Base-by-base conservation (phyloP, 1,140 invertebrate genomes). In the Cecropterus lyciades region DNA sequence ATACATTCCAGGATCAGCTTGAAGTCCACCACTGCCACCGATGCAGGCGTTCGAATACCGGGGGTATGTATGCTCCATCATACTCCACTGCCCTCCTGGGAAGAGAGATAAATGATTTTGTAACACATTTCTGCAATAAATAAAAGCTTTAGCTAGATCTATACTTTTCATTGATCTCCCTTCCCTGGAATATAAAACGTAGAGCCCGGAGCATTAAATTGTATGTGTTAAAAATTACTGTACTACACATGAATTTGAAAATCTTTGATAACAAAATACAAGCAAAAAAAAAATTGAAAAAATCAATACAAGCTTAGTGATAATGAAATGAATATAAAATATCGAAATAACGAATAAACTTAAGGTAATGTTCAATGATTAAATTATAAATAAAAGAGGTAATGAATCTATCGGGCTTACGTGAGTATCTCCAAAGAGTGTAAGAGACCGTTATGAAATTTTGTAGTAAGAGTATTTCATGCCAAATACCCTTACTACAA, bases 21-120 rank as follows among this genome's bases (percentile, higher is more conserved):
- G 84, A 16, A 80, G 68, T 13, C 72, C 66, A 43, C 79, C 75
- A 60, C 14, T 60, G 56, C 79, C 75, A 37, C 78, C 82, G 65
- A 82, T 67, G 74, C 86, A 87, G 55, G 86, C 80, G 72, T 86
- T 85, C 53, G 85, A 69, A 72, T 91, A 91, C 53, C 88, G 77
- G 53, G 85, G 85, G 73, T 89, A 91, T 67, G 84, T 76, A 72
- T 91, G 82, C 81, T 88, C 86, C 84, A 91, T 80, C 86, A 88
- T 87, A 80, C 80, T 88, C 88, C 88, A 91, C 72, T 87, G 88
- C 56, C 81, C 82, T 80, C 84, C 88, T 91, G 85, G 88, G 88
- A 91, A 91, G 88, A 91, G 88, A 89, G 88, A 91, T 91, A 84
- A 91, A 91, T 85, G 88, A 80, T 82, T 84, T 86, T 82, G 77